Evolutionary conservation across 2,113 vertebrate genomes (phyloP), one percentile per base, ranked within the genome.

Genomic region (Todiramphus saurophagus): DNA sequence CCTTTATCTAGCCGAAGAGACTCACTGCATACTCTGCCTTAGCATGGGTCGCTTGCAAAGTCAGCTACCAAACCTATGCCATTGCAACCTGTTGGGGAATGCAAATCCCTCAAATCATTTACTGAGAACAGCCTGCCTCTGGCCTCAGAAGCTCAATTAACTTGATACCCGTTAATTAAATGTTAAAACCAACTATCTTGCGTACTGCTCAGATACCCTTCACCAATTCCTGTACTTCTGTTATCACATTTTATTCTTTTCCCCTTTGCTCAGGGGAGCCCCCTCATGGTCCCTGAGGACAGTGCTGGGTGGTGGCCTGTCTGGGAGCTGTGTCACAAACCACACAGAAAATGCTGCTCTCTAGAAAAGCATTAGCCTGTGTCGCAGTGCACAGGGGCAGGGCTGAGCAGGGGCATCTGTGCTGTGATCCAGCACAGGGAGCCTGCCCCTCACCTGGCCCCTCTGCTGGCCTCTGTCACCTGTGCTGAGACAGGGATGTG

Each of bases 241-340:
- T 63, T 20, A 78, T 5, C 19, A 60, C 4, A 5, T 78, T 81
- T 90, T 62, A 37, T 7, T 5, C 37, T 67, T 80, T 72, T 43
- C 31, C 37, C 33, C 2, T 20, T 35, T 77, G 25, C 31, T 81
- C 4, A 2, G 35, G 11, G 10, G 89, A n/a, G 3, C 3, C 13
- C 1, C 16, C 56, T 4, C 3, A 0, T 4, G 2, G 17, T 46
- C 17, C 7, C 13, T 0, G 2, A 50, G n/a, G 37, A 70, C 5
- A 6, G 17, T 33, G 28, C 13, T 31, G 18, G 44, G 10, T 3
- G 17, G 28, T 55, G 63, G 24, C 11, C 55, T 16, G 13, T 17
- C 53, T 31, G 70, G 62, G 33, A 73, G 15, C 28, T 53, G 9
- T 39, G 37, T 58, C 60, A 69, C 58, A 66, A 31, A 39, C 8